Evolutionary conservation across 2,113 vertebrate genomes (phyloP).

Genomic region (Donacobius atricapilla): DNA sequence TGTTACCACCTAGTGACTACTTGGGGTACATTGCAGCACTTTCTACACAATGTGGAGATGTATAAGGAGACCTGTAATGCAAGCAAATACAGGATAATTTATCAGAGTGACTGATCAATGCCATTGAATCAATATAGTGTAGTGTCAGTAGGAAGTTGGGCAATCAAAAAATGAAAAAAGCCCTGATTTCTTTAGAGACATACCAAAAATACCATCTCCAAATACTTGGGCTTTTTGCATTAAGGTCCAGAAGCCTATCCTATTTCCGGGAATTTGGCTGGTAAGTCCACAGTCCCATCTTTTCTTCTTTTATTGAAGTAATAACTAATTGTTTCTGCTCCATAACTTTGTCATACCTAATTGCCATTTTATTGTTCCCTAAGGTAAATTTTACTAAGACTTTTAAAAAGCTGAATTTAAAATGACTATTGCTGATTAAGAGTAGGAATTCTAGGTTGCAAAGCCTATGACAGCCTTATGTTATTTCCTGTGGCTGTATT

Average conservation of each 20-base stretch:
- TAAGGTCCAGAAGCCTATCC: conserved; percentile 16
- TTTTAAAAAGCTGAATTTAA: conserved; percentile 72
- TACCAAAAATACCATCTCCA: conserved; percentile 51
- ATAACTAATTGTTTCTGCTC: conserved; percentile 69
- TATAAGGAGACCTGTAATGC: conserved; percentile 39
- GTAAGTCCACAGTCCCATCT: conserved; percentile 57
- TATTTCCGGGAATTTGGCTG: conserved; percentile 35
- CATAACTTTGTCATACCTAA: conserved; percentile 70
- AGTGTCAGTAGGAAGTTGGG: conserved; percentile 14
- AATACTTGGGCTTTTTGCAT: conserved; percentile 59
- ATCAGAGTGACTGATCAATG: conserved; percentile 23
- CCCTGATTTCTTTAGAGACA: conserved; percentile 27
- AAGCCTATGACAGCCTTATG: conserved; percentile 35
- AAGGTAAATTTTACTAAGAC: conserved; percentile 62
- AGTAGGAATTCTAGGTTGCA: conserved; percentile 56
- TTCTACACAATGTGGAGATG: conserved; percentile 1
- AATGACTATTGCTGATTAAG: conserved; percentile 66
- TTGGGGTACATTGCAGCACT: background rate
- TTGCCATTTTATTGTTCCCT: conserved; percentile 74
- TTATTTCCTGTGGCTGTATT: conserved; percentile 61
- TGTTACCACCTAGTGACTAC: conserved; percentile 33
- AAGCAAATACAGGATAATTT: conserved; percentile 61
- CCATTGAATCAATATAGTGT: conserved; percentile 56
- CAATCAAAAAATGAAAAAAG: conserved; percentile 7
- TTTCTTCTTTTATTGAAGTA: conserved; percentile 68